Evolutionary conservation across 2,888 invertebrate species (phyloP), one percentile per base, ranked within the genome.

Genomic region (Plutella xylostella): DNA sequence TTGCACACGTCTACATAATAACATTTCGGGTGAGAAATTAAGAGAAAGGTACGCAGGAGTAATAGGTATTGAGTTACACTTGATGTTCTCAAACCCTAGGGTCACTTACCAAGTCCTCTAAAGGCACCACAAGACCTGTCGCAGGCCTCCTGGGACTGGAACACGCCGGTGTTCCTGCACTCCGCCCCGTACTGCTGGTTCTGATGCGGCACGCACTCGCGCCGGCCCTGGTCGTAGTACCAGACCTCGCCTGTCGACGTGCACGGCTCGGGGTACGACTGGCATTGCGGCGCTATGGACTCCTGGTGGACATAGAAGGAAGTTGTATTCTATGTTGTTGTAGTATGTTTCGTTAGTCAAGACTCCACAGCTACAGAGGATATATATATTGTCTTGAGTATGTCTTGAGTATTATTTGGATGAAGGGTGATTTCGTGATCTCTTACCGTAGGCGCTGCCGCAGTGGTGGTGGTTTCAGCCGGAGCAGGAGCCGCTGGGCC

Each of bases 1-100:
- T 87, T 86, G 73, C 96, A 96, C 19, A 92, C 89, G 63, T 93
- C 93, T 92, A 61, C 61, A 57, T 51, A 40, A n/a, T n/a, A n/a
- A n/a, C n/a, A n/a, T n/a, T n/a, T n/a, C n/a, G n/a, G 28, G 28
- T 9, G 25, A 6, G 28, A 28, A 28, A 28, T 3, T n/a, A 28
- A 12, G 11, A 28, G 28, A 2, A 28, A 28, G 3, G 28, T n/a
- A n/a, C n/a, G n/a, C n/a, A n/a, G n/a, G n/a, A n/a, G n/a, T n/a
- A n/a, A n/a, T n/a, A n/a, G n/a, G n/a, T n/a, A n/a, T n/a, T n/a
- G n/a, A n/a, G n/a, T n/a, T n/a, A n/a, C n/a, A n/a, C n/a, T n/a
- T n/a, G n/a, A n/a, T n/a, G n/a, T n/a, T n/a, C n/a, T n/a, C n/a
- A n/a, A n/a, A n/a, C n/a, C n/a, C n/a, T n/a, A n/a, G n/a, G n/a